A percentile compares a stretch with the other conserved stretches of the same genome.
These are phyloP conservation scores for Anableps anableps DNA, from an alignment of 2,797 vertebrate species.

Conservation along the genomic window DNA sequence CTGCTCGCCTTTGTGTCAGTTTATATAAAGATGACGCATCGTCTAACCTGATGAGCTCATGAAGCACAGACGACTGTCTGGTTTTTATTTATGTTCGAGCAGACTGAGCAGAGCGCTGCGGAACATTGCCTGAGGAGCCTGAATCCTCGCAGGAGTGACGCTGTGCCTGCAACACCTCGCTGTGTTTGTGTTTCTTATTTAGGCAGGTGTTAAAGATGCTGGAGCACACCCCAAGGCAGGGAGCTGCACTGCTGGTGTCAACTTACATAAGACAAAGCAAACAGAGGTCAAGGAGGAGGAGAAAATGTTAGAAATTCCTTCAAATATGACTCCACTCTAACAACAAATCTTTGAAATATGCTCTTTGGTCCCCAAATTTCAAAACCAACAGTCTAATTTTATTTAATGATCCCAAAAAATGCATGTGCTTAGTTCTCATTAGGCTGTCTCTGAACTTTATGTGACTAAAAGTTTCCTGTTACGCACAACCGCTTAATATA, in stretches of 20 bases:
- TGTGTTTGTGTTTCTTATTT: conserved; percentile 38
- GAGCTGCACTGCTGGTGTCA: conserved; percentile 12
- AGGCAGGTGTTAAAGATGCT: conserved; percentile 51
- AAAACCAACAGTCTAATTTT: conserved; percentile 47
- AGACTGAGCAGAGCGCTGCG: conserved; percentile 33
- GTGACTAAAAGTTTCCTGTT: conserved; percentile 44
- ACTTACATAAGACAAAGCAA: conserved; percentile 45
- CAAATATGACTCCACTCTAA: conserved; percentile 23
- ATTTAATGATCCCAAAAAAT: conserved; percentile 48
- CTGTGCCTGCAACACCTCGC: conserved; percentile 31
- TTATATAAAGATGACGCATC: conserved; percentile 55
- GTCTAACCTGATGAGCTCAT: conserved; percentile 55
- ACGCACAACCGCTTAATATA: not conserved
- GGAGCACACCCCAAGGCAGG: not conserved
- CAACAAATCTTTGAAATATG: conserved; percentile 37
- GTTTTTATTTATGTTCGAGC: conserved; percentile 37
- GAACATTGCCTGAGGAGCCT: conserved; percentile 26
- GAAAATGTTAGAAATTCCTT: conserved; percentile 15
- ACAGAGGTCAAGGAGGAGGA: conserved; percentile 11
- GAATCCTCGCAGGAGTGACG: conserved; percentile 34
- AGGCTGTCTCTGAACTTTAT: conserved; percentile 31
- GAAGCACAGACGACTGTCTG: conserved; percentile 35
- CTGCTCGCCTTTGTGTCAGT: conserved; percentile 28
- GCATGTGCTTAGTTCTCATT: conserved; percentile 33
- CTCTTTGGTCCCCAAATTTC: conserved; percentile 33